Conservation (phyloP, 2,888 invertebrate species). For the Agonopterix alstromeriana region DNA sequence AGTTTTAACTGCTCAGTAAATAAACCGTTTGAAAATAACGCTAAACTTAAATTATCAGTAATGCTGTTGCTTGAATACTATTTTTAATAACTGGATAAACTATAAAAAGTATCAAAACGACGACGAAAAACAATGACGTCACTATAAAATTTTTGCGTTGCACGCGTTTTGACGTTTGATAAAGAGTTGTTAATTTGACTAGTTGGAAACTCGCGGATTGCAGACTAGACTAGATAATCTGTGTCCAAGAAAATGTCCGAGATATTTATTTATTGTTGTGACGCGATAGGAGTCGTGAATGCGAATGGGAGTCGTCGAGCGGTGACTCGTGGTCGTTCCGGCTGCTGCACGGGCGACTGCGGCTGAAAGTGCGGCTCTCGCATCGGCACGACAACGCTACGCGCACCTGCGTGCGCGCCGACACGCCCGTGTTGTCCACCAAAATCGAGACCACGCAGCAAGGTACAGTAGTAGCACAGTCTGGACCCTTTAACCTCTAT, state of each 20-base stretch:
- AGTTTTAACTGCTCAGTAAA: too few species aligned
- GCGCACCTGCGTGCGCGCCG: constrained; percentile 32
- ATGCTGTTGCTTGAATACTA: too few species aligned
- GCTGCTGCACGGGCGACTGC: constrained; percentile 41
- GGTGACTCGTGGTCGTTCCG: constrained; percentile 48
- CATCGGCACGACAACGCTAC: constrained; percentile 27
- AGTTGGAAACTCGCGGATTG: too few species aligned
- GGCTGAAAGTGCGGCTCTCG: constrained; percentile 34
- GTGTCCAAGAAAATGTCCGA: neutral
- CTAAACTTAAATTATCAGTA: too few species aligned
- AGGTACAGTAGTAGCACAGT: constrained; percentile 18
- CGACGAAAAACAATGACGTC: too few species aligned
- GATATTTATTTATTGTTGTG: neutral
- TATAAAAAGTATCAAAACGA: too few species aligned
- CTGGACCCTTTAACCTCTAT: too few species aligned
- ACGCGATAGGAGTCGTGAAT: constrained; percentile 36
- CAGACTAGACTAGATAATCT: neutral
- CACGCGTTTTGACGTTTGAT: too few species aligned
- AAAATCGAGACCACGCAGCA: constrained; percentile 24
- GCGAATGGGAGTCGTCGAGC: constrained; percentile 47
- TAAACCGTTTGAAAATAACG: too few species aligned
- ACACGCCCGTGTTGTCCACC: constrained; percentile 33
- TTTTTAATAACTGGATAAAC: too few species aligned
- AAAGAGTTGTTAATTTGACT: too few species aligned
- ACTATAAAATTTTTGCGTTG: too few species aligned